These are phyloP conservation scores for Lymantria monacha DNA, from an alignment of 2,888 invertebrate genomes.

Conservation along the genomic window DNA sequence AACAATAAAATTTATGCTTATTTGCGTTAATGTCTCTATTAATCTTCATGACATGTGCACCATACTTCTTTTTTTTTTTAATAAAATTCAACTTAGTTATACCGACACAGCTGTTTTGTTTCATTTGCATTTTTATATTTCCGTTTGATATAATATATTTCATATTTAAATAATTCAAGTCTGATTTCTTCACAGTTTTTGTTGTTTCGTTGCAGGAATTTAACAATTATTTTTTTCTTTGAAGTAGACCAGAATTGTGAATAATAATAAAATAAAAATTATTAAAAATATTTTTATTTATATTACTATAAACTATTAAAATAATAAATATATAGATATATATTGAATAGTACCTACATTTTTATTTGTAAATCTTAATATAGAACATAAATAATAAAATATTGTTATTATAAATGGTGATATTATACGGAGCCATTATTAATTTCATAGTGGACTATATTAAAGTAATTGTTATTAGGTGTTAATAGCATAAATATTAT, in stretches of 20 bases:
- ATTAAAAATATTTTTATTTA: neutral
- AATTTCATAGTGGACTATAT: conserved; percentile 2
- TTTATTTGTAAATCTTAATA: neutral
- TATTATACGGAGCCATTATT: neutral
- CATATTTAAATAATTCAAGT: conserved; percentile 15
- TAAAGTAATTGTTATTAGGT: conserved; percentile 2
- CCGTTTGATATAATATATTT: conserved; percentile 38
- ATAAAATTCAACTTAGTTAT: conserved; percentile 31
- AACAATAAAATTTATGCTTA: conserved; percentile 60
- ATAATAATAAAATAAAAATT: neutral
- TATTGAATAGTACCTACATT: neutral
- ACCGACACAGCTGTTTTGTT: conserved; percentile 56
- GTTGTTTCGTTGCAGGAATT: conserved; percentile 3
- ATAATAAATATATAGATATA: neutral
- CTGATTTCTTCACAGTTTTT: neutral
- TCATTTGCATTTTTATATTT: conserved; percentile 62
- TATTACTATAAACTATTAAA: neutral
- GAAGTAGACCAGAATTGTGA: neutral
- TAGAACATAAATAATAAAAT: neutral
- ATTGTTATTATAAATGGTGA: neutral
- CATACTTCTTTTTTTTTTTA: conserved; percentile 34
- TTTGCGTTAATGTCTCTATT: conserved; percentile 74
- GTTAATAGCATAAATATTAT: conserved; percentile 12
- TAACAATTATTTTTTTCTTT: neutral
- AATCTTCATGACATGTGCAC: conserved; percentile 61